These are phyloP conservation scores for Nesidiocoris tenuis DNA, from an alignment of 2,888 invertebrate genomes.

Conservation along the genomic window DNA sequence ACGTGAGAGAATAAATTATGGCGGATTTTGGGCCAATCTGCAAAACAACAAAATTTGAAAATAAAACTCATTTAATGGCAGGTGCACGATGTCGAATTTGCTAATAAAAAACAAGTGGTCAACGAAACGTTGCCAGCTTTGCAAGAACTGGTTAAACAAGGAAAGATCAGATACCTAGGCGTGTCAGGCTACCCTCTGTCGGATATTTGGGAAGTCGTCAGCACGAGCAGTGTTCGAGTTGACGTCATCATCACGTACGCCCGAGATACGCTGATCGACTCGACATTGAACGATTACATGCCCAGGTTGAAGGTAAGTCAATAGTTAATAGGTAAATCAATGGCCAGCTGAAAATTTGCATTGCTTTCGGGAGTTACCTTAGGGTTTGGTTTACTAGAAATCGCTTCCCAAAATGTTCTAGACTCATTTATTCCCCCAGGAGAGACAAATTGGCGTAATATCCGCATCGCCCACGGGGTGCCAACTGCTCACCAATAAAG, in stretches of 20 bases:
- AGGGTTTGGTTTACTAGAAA: not conserved
- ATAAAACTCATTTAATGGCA: too few relatives aligned
- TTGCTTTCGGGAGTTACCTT: not conserved
- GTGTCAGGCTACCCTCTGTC: constrained; percentile 83
- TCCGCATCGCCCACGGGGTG: constrained; percentile 80
- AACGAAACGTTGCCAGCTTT: constrained; percentile 85
- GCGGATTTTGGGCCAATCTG: too few relatives aligned
- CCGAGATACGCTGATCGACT: constrained; percentile 77
- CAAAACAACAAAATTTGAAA: too few relatives aligned
- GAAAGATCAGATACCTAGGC: constrained; percentile 69
- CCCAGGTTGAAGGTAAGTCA: constrained; percentile 70
- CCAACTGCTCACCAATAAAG: constrained; percentile 75
- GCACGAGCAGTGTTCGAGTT: constrained; percentile 65
- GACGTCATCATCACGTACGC: constrained; percentile 75
- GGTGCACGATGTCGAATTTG: constrained; percentile 93
- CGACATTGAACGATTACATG: constrained; percentile 70
- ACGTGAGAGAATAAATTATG: too few relatives aligned
- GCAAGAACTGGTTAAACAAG: constrained; percentile 65
- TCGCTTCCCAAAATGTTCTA: not conserved
- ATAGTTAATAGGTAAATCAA: too few relatives aligned
- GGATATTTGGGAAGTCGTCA: constrained; percentile 70
- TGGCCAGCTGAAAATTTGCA: not conserved
- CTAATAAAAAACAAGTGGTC: constrained; percentile 67
- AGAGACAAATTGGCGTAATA: constrained; percentile 72
- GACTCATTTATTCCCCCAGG: constrained; percentile 56